A percentile compares a stretch with the other conserved stretches of the same genome.
These are phyloP conservation scores for Tetraodon nigroviridis DNA, from an alignment of 2,113 vertebrate species.

Conservation along the genomic window DNA sequence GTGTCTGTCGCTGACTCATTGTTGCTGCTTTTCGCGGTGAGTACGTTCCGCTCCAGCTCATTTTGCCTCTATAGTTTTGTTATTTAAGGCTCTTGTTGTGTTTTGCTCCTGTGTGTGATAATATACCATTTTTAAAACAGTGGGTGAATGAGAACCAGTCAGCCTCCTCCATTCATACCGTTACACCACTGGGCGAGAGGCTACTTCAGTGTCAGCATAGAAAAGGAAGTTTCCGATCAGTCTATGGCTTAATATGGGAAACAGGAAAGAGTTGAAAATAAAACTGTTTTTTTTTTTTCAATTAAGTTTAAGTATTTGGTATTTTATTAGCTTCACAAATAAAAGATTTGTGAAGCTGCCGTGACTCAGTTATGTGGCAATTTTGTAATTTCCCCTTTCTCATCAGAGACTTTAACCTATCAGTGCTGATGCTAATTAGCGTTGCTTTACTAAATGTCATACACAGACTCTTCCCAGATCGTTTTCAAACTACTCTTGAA, in stretches of 20 bases:
- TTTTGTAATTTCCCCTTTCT: conserved; percentile 16
- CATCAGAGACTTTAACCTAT: conserved; percentile 35
- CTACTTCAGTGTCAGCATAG: conserved; percentile 11
- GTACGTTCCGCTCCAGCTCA: conserved; percentile 24
- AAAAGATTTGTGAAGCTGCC: not conserved
- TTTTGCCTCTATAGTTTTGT: not conserved
- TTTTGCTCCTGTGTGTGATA: not conserved
- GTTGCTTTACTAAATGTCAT: not conserved
- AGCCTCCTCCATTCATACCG: conserved; percentile 37
- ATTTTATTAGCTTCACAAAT: no score
- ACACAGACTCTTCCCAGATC: no score
- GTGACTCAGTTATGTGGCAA: conserved; percentile 6
- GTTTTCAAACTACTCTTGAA: not conserved
- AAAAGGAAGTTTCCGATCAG: conserved; percentile 7
- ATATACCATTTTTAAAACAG: not conserved
- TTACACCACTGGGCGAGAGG: conserved; percentile 16
- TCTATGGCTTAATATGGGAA: no score
- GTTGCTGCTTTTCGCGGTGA: conserved; percentile 44
- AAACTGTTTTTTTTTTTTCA: not conserved
- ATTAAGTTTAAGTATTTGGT: no score
- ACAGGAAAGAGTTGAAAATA: not conserved
- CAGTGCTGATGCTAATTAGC: conserved; percentile 46
- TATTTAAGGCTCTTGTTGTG: not conserved
- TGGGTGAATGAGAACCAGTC: conserved; percentile 7
- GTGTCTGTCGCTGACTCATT: conserved; percentile 42